Evolutionary conservation across 2,888 invertebrate genomes (phyloP).

Genomic region (Drosophila nigricruria): DNA sequence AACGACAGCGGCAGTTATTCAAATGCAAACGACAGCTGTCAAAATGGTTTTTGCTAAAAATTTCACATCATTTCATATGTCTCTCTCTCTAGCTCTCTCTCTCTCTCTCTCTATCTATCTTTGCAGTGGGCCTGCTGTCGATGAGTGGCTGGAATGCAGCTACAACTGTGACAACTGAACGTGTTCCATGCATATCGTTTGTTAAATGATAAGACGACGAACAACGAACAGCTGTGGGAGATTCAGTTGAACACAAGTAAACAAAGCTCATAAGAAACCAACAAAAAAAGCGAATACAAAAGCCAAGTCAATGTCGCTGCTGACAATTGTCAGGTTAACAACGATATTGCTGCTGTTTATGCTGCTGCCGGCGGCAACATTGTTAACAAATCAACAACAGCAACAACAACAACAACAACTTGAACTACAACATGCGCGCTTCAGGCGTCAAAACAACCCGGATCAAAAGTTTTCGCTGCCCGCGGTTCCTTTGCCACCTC

Average conservation of each 20-base stretch:
- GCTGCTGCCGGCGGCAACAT: constrained; percentile 50
- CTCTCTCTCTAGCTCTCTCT: neutral
- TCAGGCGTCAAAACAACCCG: constrained; percentile 46
- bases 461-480: constrained; percentile 79
- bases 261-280: constrained; percentile 3
- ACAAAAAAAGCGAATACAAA: constrained; percentile 26
- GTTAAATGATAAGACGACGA: constrained; percentile 55
- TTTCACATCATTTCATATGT: constrained; percentile 38
- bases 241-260: constrained; percentile 25
- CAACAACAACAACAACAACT: constrained; percentile 20
- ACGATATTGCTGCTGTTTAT: constrained; percentile 64
- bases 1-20: constrained; percentile 73
- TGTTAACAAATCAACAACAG: constrained; percentile 37
- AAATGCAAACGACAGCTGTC: constrained; percentile 82
- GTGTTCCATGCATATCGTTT: constrained; percentile 36
- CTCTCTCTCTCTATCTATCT: constrained; percentile 5
- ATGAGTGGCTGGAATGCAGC: constrained; percentile 47
- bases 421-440: constrained; percentile 30
- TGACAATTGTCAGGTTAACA: constrained; percentile 58
- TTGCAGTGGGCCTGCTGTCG: constrained; percentile 51
- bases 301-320: constrained; percentile 75
- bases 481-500: constrained; percentile 80
- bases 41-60: constrained; percentile 71
- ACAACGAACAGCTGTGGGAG: constrained; percentile 19
- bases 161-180: constrained; percentile 26